Conservation (phyloP, 2,113 vertebrate genomes). For the Daboia siamensis region DNA sequence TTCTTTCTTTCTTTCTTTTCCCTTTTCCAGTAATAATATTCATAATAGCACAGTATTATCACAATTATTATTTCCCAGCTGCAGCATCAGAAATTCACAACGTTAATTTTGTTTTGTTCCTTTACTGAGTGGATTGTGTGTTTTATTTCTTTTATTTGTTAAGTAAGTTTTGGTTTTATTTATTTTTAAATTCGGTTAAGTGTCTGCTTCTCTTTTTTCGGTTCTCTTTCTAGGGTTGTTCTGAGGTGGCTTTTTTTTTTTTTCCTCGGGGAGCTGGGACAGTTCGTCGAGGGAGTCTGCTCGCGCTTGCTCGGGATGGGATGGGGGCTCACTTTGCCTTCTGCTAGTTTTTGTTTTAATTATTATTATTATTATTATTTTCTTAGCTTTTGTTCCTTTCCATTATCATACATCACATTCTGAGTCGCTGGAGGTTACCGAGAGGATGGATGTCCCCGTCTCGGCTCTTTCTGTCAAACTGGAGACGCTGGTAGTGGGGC, state of each 20-base stretch:
- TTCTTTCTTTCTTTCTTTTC: neutral
- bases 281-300: constrained; percentile 25
- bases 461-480: constrained; percentile 95
- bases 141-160: neutral
- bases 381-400: constrained; percentile 33
- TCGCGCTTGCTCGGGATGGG: constrained; percentile 16
- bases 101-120: constrained; percentile 76
- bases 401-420: constrained; percentile 99
- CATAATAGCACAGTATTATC: constrained; percentile 29
- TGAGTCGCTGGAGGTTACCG: constrained; percentile 98
- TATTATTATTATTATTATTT: neutral
- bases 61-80: constrained; percentile 55
- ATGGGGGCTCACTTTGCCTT: neutral
- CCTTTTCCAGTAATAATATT: constrained; percentile 11
- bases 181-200: constrained; percentile 29
- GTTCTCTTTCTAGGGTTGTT: constrained; percentile 57
- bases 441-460: constrained; percentile 95
- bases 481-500: constrained; percentile 97
- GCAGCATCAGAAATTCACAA: constrained; percentile 73
- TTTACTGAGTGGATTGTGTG: constrained; percentile 58
- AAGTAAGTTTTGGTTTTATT: neutral
- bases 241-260: constrained; percentile 57
- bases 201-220: constrained; percentile 53
- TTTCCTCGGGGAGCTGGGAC: constrained; percentile 38
- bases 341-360: neutral